Percentiles rank a stretch among this genome's conserved stretches.
phyloP scores from a whole-genome alignment of 2,888 invertebrate genomes.

The Apotomis turbidana region DNA sequence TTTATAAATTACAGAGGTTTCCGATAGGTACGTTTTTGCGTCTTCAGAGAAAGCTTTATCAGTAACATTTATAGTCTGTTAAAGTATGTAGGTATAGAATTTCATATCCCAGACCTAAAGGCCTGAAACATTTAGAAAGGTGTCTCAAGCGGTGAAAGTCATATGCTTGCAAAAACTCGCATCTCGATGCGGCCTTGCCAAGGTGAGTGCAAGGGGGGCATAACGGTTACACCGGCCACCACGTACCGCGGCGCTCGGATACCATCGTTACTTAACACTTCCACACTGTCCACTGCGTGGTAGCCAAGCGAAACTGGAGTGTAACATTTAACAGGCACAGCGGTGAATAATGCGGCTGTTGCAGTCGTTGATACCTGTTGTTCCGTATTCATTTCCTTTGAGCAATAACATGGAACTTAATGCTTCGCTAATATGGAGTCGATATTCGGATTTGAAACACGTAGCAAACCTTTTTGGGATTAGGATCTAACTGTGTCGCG shows the following conservation, averaged over 20 bases:
- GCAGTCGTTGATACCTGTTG: constrained; percentile 58
- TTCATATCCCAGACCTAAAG: constrained; percentile 46
- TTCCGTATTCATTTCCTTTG: constrained; percentile 74
- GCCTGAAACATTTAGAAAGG: constrained; percentile 79
- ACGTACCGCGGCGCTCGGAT: constrained; percentile 14
- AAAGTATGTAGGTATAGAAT: constrained; percentile 26
- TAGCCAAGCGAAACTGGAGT: constrained; percentile 29
- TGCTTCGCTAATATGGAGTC: constrained; percentile 66
- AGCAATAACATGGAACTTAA: constrained; percentile 60
- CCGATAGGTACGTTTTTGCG: not conserved
- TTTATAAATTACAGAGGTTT: not conserved
- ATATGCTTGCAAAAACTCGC: constrained; percentile 81
- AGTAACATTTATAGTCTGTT: constrained; percentile 1
- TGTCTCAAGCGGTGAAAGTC: constrained; percentile 81
- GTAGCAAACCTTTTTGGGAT: constrained; percentile 61
- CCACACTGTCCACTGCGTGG: constrained; percentile 21
- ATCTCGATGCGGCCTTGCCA: constrained; percentile 81
- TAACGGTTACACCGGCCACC: constrained; percentile 72
- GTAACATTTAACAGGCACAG: constrained; percentile 45
- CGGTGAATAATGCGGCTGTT: constrained; percentile 42
- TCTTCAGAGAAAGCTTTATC: constrained; percentile 1
- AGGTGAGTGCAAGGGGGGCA: constrained; percentile 81
- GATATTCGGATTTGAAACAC: constrained; percentile 69
- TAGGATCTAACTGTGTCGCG: constrained; percentile 66
- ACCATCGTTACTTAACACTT: constrained; percentile 38